Percentiles rank a stretch among this genome's conserved stretches.
Evolutionary conservation across 2,888 invertebrate species (phyloP).

Genomic region (Dryobotodes eremita): DNA sequence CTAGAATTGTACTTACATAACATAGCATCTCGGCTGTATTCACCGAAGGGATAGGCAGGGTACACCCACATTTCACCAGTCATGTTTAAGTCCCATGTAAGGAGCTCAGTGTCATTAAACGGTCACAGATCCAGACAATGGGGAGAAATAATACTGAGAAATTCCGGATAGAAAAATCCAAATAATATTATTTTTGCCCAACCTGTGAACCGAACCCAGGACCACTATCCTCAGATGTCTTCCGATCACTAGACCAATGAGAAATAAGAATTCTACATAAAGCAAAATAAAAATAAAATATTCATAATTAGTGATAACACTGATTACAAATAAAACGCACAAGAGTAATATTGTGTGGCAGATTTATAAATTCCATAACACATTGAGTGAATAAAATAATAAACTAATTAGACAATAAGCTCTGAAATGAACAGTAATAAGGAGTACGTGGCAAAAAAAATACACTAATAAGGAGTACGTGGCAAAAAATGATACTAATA

Average conservation of each 20-base stretch:
- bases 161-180: too few species aligned
- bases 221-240: not conserved
- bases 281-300: slow-evolving; percentile 4
- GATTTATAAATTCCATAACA: not conserved
- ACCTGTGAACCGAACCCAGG: not conserved
- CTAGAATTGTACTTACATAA: not conserved
- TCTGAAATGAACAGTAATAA: slow-evolving; percentile 4
- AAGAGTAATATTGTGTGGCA: not conserved
- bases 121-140: not conserved
- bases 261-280: not conserved
- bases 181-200: too few species aligned
- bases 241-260: not conserved
- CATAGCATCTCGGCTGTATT: not conserved
- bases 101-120: too few species aligned
- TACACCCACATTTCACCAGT: not conserved
- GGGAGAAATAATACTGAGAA: not conserved
- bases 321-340: not conserved
- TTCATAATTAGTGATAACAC: not conserved
- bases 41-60: not conserved
- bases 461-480: slow-evolving; percentile 20
- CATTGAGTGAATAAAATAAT: not conserved
- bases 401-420: not conserved
- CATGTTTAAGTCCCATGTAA: not conserved
- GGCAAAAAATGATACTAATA: slow-evolving; percentile 57
- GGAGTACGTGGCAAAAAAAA: slow-evolving; percentile 53